Evolutionary conservation across 2,113 vertebrate species (phyloP).

Genomic region (Rhadina sibilatrix): DNA sequence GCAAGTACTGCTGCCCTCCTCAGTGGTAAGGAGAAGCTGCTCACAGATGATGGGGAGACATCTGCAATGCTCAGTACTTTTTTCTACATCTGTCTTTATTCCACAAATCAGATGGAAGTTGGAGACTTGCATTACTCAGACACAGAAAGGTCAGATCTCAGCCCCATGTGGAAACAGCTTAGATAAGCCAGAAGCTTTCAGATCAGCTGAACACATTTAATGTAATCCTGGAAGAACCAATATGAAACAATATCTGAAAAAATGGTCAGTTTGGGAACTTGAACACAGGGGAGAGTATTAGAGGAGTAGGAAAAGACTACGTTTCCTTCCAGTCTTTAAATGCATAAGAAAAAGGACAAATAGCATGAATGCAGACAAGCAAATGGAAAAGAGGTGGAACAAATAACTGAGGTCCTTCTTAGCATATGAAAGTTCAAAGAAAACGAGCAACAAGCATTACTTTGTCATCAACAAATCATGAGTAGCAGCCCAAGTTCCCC

Average conservation of each 20-base stretch:
- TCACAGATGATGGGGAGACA: not conserved
- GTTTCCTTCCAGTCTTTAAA: not conserved
- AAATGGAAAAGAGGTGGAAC: not conserved
- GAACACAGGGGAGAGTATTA: not conserved
- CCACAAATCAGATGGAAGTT: not conserved
- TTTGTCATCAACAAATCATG: not conserved
- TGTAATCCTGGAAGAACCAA: not conserved
- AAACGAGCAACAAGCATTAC: not conserved
- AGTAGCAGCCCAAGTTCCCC: not conserved
- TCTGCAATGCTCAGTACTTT: not conserved
- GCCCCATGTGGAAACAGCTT: not conserved
- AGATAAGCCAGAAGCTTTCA: not conserved
- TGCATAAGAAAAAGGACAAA: not conserved
- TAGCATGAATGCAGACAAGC: not conserved
- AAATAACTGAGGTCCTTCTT: not conserved
- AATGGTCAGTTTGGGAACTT: not conserved
- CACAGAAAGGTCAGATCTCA: conserved; percentile 24
- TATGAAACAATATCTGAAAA: not conserved
- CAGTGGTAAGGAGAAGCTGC: not conserved
- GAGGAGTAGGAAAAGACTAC: not conserved
- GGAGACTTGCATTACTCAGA: not conserved
- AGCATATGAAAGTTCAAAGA: not conserved
- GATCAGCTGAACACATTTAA: not conserved
- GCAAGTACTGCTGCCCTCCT: not conserved
- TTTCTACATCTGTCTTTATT: not conserved